Conservation (phyloP, 2,113 vertebrate genomes). For the Oryzias woworae region DNA sequence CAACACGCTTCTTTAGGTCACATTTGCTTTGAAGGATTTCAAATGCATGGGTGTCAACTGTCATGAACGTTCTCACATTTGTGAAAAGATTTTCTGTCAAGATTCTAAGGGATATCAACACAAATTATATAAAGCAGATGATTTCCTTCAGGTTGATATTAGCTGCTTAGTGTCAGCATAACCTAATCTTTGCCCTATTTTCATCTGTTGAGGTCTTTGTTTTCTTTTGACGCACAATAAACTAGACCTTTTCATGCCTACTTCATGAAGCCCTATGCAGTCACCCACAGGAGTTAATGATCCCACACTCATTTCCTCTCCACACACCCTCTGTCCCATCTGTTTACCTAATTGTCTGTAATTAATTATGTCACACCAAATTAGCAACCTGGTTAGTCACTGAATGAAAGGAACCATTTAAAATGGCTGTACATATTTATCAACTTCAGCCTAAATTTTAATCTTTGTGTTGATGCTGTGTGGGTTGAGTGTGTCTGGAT, state of each 20-base stretch:
- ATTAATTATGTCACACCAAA: constrained; percentile 77
- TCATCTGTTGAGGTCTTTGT: constrained; percentile 25
- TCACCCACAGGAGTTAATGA: constrained; percentile 67
- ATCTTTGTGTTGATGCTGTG: constrained; percentile 25
- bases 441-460: constrained; percentile 44
- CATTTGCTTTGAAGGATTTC: too few species aligned
- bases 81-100: neutral
- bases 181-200: constrained; percentile 21
- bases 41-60: neutral
- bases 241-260: constrained; percentile 9
- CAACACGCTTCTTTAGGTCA: too few species aligned
- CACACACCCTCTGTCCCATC: constrained; percentile 63
- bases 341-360: constrained; percentile 79
- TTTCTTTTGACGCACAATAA: constrained; percentile 22
- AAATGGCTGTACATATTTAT: constrained; percentile 59
- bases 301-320: constrained; percentile 53
- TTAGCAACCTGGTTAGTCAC: constrained; percentile 72
- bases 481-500: neutral
- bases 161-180: constrained; percentile 29
- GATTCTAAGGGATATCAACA: neutral
- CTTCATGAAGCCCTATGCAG: constrained; percentile 36
- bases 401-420: constrained; percentile 65
- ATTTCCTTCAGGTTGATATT: constrained; percentile 34
- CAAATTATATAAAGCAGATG: neutral
- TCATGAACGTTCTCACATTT: neutral